phyloP scores from a whole-genome alignment of 2,888 invertebrate species.

The Odontomyia ornata region DNA sequence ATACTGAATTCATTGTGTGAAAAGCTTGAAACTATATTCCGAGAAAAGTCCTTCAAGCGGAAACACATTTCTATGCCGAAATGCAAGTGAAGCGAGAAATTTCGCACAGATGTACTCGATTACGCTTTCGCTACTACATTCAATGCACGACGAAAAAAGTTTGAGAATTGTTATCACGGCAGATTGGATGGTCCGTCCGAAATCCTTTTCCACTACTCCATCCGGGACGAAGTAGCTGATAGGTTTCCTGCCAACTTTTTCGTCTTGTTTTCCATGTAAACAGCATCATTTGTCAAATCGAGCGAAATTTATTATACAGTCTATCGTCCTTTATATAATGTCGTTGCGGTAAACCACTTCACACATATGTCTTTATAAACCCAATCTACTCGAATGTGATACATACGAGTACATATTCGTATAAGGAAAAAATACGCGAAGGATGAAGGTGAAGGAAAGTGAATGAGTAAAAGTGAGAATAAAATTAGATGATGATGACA shows the following conservation, averaged over 20 bases:
- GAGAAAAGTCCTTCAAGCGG: neutral
- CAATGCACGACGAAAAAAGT: neutral
- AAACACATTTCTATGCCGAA: neutral
- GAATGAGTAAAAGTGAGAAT: too few relatives aligned
- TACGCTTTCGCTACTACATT: conserved; percentile 37
- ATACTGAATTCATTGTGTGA: too few relatives aligned
- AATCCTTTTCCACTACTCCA: neutral
- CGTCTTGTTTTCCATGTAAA: conserved; percentile 29
- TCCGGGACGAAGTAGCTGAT: neutral
- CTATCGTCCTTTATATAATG: neutral
- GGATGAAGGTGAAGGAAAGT: too few relatives aligned
- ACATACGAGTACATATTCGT: too few relatives aligned
- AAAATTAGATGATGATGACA: too few relatives aligned
- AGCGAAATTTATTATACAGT: conserved; percentile 41
- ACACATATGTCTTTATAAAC: conserved; percentile 3
- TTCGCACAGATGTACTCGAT: conserved; percentile 33
- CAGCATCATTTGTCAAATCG: conserved; percentile 44
- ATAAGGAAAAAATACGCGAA: too few relatives aligned
- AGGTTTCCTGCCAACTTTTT: neutral
- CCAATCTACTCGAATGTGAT: too few relatives aligned
- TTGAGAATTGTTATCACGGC: conserved; percentile 16
- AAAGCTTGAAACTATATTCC: neutral
- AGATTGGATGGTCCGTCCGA: neutral
- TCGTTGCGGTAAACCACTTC: conserved; percentile 24
- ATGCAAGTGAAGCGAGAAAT: conserved; percentile 22